Evolutionary conservation across 2,113 vertebrate species (phyloP).

Genomic region (Perca flavescens): DNA sequence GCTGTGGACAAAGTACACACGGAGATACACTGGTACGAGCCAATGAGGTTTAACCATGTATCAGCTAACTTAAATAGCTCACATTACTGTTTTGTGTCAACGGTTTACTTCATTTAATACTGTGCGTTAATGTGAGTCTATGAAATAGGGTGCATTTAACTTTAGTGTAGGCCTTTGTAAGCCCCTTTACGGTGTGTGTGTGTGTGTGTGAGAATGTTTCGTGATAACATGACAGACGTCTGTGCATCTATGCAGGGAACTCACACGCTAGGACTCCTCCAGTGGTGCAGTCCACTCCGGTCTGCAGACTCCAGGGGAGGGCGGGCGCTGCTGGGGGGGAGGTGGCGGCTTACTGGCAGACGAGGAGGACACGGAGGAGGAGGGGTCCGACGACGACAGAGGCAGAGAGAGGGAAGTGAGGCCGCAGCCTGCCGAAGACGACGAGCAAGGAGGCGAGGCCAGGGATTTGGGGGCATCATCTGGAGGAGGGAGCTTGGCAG

Average conservation of each 20-base stretch:
- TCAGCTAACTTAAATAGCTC: no score
- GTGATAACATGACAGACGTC: neutral
- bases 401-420: slow-evolving; percentile 73
- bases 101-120: no score
- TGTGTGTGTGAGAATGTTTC: neutral
- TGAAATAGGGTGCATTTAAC: no score
- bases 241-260: slow-evolving; percentile 54
- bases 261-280: slow-evolving; percentile 92
- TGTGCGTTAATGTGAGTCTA: no score
- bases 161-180: neutral
- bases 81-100: no score
- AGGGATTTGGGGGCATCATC: slow-evolving; percentile 77
- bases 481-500: slow-evolving; percentile 59
- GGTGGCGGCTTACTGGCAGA: slow-evolving; percentile 79
- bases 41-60: no score
- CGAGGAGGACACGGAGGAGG: slow-evolving; percentile 84
- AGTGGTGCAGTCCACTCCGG: slow-evolving; percentile 92
- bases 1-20: no score
- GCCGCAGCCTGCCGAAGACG: slow-evolving; percentile 69
- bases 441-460: slow-evolving; percentile 80
- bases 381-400: slow-evolving; percentile 77
- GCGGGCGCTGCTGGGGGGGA: slow-evolving; percentile 74
- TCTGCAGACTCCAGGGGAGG: slow-evolving; percentile 92
- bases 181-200: neutral
- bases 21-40: no score